Conservation (phyloP, 2,888 invertebrate genomes). For the Brachynemurus nebulosus region DNA sequence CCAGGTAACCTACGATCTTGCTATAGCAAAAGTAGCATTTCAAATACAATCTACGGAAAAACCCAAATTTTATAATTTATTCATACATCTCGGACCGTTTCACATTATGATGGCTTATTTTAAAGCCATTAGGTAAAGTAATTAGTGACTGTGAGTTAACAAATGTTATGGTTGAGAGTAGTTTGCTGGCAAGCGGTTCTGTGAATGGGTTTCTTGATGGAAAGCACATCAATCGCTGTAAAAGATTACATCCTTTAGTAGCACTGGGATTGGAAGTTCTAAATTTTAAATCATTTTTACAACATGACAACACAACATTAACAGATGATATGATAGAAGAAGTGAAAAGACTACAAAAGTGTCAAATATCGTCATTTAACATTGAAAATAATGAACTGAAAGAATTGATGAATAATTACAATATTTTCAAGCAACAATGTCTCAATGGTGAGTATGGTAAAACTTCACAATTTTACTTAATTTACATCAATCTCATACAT, state of each 20-base stretch:
- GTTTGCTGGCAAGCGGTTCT: not conserved
- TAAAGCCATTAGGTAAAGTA: conserved; percentile 6
- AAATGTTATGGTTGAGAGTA: not conserved
- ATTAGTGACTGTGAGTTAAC: not conserved
- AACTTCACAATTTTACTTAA: not conserved
- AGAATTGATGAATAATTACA: not conserved
- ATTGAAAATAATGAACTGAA: conserved; percentile 1
- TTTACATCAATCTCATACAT: not conserved
- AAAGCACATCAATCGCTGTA: not conserved
- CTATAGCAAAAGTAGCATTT: conserved; percentile 13
- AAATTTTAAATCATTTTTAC: not conserved
- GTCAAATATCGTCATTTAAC: too few species aligned
- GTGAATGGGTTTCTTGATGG: not conserved
- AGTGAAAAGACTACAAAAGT: too few species aligned
- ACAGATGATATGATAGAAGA: conserved; percentile 1
- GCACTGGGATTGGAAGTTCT: not conserved
- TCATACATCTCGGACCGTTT: conserved; percentile 9
- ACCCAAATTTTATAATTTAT: conserved; percentile 11
- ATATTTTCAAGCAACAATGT: not conserved
- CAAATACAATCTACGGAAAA: conserved; percentile 1
- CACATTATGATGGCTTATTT: conserved; percentile 10
- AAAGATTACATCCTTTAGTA: not conserved
- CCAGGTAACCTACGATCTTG: conserved; percentile 16
- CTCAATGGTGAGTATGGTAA: not conserved
- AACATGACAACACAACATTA: not conserved